Evolutionary conservation across 2,888 invertebrate genomes (phyloP), one percentile per base, ranked within the genome.

Genomic region (Phorcus lineatus): DNA sequence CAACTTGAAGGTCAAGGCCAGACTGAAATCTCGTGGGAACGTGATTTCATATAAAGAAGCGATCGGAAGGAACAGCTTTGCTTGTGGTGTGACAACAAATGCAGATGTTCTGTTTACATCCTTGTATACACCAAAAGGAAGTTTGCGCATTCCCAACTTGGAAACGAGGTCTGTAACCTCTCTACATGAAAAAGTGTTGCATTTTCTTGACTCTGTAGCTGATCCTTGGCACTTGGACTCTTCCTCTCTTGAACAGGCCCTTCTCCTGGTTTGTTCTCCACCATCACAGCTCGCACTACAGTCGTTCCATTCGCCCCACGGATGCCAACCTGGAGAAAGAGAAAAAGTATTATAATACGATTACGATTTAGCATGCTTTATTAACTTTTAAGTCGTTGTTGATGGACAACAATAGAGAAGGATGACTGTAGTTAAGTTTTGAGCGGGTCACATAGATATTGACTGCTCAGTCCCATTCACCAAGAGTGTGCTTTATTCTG

Each of bases 11-110:
- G 89, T 88, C 77, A 89, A 79, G 13, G 90, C 74, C 36, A 91
- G 77, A 13, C 91, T 88, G 80, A 91, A 90, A 31, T 88, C 85
- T 19, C 82, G 82, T 52, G 91, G 91, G 83, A 91, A 88, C 16
- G 77, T 83, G 19, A 83, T 78, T n/a, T 86, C 84, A 81, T 85
- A 90, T 24, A 91, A 79, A 6, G 80, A 82, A 1, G 88, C 83
- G n/a, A 88, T 82, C 1, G 89, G 89, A 4, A 86, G 77, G 74
- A 85, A 89, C n/a, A 91, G 83, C 78, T 88, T 87, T 17, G 91
- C 88, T 24, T 82, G 81, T 19, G 82, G 66, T 55, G 85, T 87
- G 75, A 91, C 85, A 77, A 84, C 82, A 85, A 86, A 90, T 17
- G 89, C 86, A 0, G 84, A 80, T 9, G 84, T 81, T 31, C 88